Evolutionary conservation across 2,888 invertebrate genomes (phyloP).

Genomic region (Tiliacea aurago): DNA sequence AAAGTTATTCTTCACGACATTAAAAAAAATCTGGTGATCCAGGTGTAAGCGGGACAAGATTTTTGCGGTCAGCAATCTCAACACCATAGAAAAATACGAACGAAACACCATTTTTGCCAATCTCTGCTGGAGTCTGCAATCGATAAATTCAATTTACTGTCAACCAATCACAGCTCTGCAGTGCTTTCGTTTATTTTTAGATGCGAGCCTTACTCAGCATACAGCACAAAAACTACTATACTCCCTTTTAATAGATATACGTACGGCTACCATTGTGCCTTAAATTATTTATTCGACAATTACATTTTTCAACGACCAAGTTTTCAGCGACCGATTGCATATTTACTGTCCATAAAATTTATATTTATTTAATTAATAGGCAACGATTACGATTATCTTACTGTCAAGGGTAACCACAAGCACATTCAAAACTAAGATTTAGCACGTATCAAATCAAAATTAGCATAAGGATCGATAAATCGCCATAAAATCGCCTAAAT

Average conservation of each 20-base stretch:
- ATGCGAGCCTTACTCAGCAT: background rate
- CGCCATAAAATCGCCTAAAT: slow-evolving; percentile 26
- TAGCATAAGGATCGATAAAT: slow-evolving; percentile 44
- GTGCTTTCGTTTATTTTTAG: slow-evolving; percentile 3
- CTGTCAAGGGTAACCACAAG: background rate
- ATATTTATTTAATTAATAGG: background rate
- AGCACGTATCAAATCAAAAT: slow-evolving; percentile 38
- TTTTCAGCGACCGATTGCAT: background rate
- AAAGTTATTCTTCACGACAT: no score
- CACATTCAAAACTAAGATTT: slow-evolving; percentile 22
- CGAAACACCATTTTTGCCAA: background rate
- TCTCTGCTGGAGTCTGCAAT: background rate
- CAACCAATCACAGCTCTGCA: slow-evolving; percentile 1
- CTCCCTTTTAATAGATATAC: background rate
- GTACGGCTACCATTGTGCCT: background rate
- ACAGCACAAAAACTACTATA: background rate
- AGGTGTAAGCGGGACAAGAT: background rate
- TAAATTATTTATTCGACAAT: no score
- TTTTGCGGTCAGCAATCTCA: background rate
- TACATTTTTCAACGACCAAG: no score
- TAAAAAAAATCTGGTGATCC: background rate
- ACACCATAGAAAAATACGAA: background rate
- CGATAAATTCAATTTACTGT: background rate
- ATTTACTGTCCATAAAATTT: background rate
- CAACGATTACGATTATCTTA: slow-evolving; percentile 34